These are phyloP conservation scores for Falco cherrug DNA, from an alignment of 2,797 vertebrate genomes.

Conservation along the genomic window DNA sequence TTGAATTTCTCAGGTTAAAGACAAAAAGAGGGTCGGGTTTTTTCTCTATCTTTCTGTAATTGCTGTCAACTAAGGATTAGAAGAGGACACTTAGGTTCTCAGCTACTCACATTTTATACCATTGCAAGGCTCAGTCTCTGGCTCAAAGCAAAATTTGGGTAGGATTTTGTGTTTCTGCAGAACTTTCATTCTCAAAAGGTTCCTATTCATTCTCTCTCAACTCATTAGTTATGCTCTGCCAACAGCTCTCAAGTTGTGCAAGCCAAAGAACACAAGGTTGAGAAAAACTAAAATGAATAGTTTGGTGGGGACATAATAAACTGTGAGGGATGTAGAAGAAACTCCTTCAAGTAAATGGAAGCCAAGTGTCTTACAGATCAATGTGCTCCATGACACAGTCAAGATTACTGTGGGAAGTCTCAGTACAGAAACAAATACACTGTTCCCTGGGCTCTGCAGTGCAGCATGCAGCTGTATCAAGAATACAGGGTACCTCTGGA, in stretches of 20 bases:
- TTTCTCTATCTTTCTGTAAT: background rate
- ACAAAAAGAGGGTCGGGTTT: background rate
- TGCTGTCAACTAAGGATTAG: background rate
- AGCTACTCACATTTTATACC: background rate
- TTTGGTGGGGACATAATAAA: background rate
- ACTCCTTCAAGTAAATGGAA: background rate
- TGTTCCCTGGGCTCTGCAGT: background rate
- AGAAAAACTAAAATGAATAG: background rate
- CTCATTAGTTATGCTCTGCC: background rate
- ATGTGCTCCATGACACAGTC: background rate
- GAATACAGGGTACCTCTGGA: background rate
- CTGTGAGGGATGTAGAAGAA: background rate
- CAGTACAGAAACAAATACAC: background rate
- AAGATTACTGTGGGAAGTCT: background rate
- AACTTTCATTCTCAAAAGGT: background rate
- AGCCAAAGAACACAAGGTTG: background rate
- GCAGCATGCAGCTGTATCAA: background rate
- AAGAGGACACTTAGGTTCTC: background rate
- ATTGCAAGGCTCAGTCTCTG: background rate
- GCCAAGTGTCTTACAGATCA: background rate
- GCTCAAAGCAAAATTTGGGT: background rate
- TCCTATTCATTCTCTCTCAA: background rate
- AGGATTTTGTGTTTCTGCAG: background rate
- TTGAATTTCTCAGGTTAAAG: background rate
- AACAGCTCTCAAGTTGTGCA: background rate